Conservation (phyloP, 2,113 vertebrate genomes). For the Eurystomus gularis region DNA sequence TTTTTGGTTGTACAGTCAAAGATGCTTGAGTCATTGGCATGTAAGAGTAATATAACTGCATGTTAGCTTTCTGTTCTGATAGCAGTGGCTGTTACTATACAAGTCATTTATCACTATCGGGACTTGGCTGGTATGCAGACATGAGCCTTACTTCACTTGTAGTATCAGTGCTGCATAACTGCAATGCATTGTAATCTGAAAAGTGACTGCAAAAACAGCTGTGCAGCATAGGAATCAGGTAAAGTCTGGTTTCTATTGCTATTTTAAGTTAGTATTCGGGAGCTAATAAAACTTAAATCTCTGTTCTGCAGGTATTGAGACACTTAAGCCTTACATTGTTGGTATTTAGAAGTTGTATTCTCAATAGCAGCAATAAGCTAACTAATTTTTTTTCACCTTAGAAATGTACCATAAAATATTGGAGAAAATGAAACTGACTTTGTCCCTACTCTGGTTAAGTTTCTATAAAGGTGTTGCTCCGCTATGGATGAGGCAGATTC, state of each 20-base stretch:
- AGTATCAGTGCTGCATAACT: background rate
- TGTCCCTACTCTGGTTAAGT: slow-evolving; percentile 66
- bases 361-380: background rate
- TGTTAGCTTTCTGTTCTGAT: slow-evolving; percentile 79
- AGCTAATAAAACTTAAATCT: background rate
- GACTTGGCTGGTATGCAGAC: slow-evolving; percentile 81
- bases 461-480: slow-evolving; percentile 98
- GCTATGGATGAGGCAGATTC: slow-evolving; percentile 99
- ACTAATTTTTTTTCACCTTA: background rate
- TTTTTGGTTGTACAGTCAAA: slow-evolving; percentile 90
- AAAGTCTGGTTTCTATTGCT: background rate
- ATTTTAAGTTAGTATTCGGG: background rate
- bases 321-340: background rate
- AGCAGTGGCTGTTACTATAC: slow-evolving; percentile 59
- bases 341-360: background rate
- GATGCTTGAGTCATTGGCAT: slow-evolving; percentile 99
- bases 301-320: background rate
- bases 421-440: background rate
- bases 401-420: background rate
- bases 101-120: slow-evolving; percentile 69
- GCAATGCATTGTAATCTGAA: background rate
- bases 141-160: background rate
- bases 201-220: background rate
- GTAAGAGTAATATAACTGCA: slow-evolving; percentile 90
- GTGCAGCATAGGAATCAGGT: background rate